Conservation (phyloP, 2,888 invertebrate species). For the Polydrusus tereticollis region DNA sequence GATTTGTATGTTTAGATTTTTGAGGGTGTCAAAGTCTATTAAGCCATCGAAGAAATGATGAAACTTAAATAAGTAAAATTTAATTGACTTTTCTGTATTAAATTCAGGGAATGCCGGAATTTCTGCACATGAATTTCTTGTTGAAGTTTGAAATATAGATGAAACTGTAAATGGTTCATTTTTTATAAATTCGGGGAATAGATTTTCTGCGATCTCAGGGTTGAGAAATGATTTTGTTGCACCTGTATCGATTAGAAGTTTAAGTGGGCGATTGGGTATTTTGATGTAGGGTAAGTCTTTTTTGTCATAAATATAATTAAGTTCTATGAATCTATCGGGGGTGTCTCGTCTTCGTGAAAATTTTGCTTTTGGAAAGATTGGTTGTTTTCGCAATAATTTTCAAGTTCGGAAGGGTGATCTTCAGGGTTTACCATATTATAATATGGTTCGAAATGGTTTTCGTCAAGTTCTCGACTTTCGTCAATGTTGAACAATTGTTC, state of each 20-base stretch:
- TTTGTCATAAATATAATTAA: constrained; percentile 11
- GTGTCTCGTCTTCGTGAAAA: neutral
- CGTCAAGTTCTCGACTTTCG: neutral
- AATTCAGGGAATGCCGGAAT: constrained; percentile 10
- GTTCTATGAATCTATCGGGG: constrained; percentile 1
- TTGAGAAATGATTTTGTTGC: constrained; percentile 11
- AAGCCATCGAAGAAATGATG: constrained; percentile 45
- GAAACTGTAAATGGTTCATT: constrained; percentile 11
- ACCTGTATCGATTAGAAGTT: constrained; percentile 14
- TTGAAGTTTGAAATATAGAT: constrained; percentile 12
- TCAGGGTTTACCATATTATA: neutral
- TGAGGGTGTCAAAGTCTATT: constrained; percentile 39
- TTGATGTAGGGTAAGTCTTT: constrained; percentile 13
- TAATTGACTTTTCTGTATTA: constrained; percentile 18
- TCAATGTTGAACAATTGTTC: neutral
- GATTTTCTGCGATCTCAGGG: constrained; percentile 18
- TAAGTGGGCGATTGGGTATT: constrained; percentile 3
- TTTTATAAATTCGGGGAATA: constrained; percentile 11
- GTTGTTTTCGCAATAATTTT: too few species aligned
- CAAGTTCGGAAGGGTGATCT: neutral
- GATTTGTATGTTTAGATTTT: constrained; percentile 19
- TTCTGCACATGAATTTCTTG: neutral
- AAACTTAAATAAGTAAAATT: constrained; percentile 12
- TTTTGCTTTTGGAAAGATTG: neutral
- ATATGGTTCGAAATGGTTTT: neutral